Evolutionary conservation across 1,140 invertebrate species (phyloP).

Genomic region (Hyles vespertilio): DNA sequence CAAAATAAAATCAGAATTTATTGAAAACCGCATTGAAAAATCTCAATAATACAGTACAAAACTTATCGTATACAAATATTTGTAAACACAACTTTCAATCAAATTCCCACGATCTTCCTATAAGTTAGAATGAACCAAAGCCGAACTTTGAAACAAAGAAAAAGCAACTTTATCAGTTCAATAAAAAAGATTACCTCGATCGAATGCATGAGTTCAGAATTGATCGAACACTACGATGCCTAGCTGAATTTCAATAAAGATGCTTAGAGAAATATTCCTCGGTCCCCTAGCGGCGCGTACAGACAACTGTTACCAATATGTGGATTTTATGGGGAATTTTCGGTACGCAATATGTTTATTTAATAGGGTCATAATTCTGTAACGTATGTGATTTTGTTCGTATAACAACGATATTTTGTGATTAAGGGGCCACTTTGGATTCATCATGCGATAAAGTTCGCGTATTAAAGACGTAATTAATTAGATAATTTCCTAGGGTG

Average conservation of each 20-base stretch:
- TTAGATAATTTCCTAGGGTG: no score
- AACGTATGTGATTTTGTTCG: slow-evolving; percentile 25
- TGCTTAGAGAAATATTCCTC: slow-evolving; percentile 50
- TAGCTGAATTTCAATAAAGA: slow-evolving; percentile 67
- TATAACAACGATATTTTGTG: slow-evolving; percentile 3
- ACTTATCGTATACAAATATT: no score
- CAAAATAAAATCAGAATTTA: no score
- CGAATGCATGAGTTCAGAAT: slow-evolving; percentile 8
- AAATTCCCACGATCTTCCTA: no score
- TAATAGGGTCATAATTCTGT: slow-evolving; percentile 47
- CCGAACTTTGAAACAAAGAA: no score
- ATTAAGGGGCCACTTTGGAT: slow-evolving; percentile 1
- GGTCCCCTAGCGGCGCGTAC: slow-evolving; percentile 26
- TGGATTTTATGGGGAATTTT: slow-evolving; percentile 55
- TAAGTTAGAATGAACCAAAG: no score
- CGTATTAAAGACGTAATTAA: no score
- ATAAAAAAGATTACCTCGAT: slow-evolving; percentile 6
- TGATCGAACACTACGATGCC: slow-evolving; percentile 45
- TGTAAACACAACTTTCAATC: no score
- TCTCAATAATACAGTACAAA: no score
- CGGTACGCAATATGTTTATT: slow-evolving; percentile 55
- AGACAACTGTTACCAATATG: slow-evolving; percentile 47
- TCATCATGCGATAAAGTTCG: not conserved
- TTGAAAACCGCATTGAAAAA: no score
- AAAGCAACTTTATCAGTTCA: not conserved